Percentiles rank a stretch among this genome's conserved stretches.
These are phyloP conservation scores for Pseudomyrmex gracilis DNA, from an alignment of 1,140 invertebrate species.

Conservation along the genomic window DNA sequence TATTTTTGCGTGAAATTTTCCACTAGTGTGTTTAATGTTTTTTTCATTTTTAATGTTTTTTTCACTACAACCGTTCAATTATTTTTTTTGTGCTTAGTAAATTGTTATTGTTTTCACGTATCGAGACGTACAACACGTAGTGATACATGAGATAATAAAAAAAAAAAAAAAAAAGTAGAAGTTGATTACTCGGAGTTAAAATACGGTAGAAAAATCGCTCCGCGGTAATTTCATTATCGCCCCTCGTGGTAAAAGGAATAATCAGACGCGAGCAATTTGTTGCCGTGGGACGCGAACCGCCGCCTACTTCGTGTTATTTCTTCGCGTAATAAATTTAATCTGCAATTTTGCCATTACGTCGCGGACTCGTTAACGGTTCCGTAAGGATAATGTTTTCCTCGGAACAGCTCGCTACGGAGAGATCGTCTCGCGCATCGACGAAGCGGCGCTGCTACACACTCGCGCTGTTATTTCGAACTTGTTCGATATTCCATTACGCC, in stretches of 20 bases:
- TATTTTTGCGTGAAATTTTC: background rate
- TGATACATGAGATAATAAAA: background rate
- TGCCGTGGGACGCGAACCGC: background rate
- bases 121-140: background rate
- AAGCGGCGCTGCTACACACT: constrained; percentile 2
- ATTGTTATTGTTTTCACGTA: background rate
- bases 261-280: constrained; percentile 10
- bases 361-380: constrained; percentile 39
- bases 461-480: constrained; percentile 45
- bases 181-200: constrained; percentile 13
- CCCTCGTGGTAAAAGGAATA: constrained; percentile 17
- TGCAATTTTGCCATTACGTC: constrained; percentile 40
- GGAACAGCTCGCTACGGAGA: constrained; percentile 16
- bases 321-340: constrained; percentile 42
- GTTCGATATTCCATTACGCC: constrained; percentile 61
- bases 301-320: constrained; percentile 14
- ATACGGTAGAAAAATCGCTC: constrained; percentile 7
- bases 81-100: background rate
- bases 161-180: background rate
- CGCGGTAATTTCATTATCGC: constrained; percentile 8
- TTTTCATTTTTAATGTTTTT: background rate
- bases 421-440: constrained; percentile 22
- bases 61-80: background rate
- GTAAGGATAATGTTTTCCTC: constrained; percentile 50
- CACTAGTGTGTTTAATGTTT: too few species aligned